Percentiles rank a stretch among this genome's conserved stretches.
Conservation (phyloP, 2,113 vertebrate species). For the Neoarius graeffei region DNA sequence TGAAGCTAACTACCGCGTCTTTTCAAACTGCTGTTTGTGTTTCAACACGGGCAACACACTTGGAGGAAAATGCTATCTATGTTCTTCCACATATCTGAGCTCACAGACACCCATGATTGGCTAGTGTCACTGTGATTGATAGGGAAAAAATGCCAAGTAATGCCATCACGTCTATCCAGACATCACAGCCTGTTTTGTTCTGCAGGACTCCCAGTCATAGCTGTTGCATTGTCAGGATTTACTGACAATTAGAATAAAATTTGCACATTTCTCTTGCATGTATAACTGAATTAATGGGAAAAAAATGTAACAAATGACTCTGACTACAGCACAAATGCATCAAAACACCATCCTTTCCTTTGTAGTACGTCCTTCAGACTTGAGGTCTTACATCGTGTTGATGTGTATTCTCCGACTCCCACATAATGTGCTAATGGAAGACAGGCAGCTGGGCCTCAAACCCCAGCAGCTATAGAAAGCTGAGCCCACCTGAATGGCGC, state of each 20-base stretch:
- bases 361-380: background rate
- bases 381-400: slow-evolving; percentile 2
- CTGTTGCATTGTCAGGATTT: background rate
- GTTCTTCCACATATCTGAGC: background rate
- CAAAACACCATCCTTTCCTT: background rate
- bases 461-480: slow-evolving; percentile 14
- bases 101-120: background rate
- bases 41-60: background rate
- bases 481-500: slow-evolving; percentile 44
- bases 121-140: background rate
- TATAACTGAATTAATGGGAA: background rate
- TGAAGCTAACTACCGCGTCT: background rate
- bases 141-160: background rate
- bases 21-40: background rate
- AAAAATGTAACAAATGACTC: background rate
- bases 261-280: background rate
- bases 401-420: background rate
- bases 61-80: background rate
- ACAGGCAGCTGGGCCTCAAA: slow-evolving; percentile 27
- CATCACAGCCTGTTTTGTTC: background rate
- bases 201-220: background rate
- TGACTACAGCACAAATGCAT: background rate
- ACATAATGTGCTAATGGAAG: slow-evolving; percentile 11
- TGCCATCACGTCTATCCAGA: too few species aligned
- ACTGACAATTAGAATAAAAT: background rate